Conservation (phyloP, 1,140 invertebrate genomes). For the Drosophila aff. region DNA sequence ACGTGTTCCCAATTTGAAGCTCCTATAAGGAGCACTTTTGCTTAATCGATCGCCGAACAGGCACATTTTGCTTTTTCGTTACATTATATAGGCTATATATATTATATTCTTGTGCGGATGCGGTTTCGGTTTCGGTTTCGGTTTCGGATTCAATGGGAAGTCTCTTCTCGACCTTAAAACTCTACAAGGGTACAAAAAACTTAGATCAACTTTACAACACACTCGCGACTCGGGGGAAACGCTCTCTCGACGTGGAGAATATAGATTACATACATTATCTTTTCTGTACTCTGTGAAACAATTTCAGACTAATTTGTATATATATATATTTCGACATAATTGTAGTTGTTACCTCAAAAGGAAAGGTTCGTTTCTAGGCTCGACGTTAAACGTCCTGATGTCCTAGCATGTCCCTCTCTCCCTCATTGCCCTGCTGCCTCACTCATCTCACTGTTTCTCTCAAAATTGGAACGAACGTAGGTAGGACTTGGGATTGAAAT, state of each 20-base stretch:
- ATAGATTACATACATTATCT: neutral
- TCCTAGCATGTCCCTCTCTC: neutral
- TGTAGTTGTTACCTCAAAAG: neutral
- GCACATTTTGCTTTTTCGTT: conserved; percentile 26
- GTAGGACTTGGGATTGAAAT: neutral
- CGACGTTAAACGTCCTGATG: conserved; percentile 1
- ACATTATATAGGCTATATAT: conserved; percentile 25
- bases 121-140: conserved; percentile 7
- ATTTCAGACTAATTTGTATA: neutral
- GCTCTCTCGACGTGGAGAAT: no score
- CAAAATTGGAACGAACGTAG: neutral
- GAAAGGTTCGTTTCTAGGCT: neutral
- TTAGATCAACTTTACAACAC: conserved; percentile 27
- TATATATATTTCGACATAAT: conserved; percentile 2
- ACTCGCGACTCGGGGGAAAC: neutral
- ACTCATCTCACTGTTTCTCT: neutral
- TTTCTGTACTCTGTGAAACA: neutral
- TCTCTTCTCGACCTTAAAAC: conserved; percentile 18
- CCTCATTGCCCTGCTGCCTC: neutral
- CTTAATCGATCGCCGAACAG: conserved; percentile 26
- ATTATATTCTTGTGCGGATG: conserved; percentile 30
- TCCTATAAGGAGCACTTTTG: conserved; percentile 75
- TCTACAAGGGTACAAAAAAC: conserved; percentile 40
- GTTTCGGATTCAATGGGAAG: conserved; percentile 16
- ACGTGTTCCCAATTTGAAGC: conserved; percentile 71